Conservation (phyloP, 2,888 invertebrate species). For the Torymus tubicola region DNA sequence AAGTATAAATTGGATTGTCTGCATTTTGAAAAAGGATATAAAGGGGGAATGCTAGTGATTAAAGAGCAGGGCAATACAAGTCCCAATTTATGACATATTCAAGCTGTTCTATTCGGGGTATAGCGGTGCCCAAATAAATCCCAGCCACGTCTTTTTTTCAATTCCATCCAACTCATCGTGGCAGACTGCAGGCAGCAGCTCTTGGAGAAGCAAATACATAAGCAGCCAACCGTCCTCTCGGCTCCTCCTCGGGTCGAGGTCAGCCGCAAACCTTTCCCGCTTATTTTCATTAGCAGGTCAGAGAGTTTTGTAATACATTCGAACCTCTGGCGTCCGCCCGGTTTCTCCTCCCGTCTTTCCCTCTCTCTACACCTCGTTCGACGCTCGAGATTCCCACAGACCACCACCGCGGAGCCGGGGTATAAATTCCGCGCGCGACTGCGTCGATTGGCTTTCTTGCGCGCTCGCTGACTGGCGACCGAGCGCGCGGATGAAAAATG, state of each 20-base stretch:
- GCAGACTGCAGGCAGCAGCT: neutral
- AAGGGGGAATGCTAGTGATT: too few species aligned
- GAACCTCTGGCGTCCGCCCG: neutral
- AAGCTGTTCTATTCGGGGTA: too few species aligned
- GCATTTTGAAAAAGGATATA: too few species aligned
- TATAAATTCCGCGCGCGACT: slow-evolving; percentile 38
- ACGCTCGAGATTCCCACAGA: slow-evolving; percentile 47
- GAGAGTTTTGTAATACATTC: slow-evolving; percentile 39
- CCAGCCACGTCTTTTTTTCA: too few species aligned
- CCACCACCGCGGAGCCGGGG: slow-evolving; percentile 20
- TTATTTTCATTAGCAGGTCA: slow-evolving; percentile 54
- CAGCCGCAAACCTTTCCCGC: slow-evolving; percentile 33
- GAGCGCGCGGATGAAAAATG: neutral
- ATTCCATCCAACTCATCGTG: too few species aligned
- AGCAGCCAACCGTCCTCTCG: too few species aligned
- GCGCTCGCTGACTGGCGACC: neutral
- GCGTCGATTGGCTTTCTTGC: slow-evolving; percentile 22
- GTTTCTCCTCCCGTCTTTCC: slow-evolving; percentile 9
- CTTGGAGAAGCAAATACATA: too few species aligned
- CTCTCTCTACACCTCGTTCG: slow-evolving; percentile 13
- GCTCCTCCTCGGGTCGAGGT: slow-evolving; percentile 19
- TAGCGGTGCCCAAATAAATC: too few species aligned
- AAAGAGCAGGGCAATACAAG: too few species aligned
- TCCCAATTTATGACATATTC: too few species aligned
- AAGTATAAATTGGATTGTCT: too few species aligned